These are phyloP conservation scores for Pristionchus japonicus DNA, from an alignment of 2,888 invertebrate species.

Conservation along the genomic window DNA sequence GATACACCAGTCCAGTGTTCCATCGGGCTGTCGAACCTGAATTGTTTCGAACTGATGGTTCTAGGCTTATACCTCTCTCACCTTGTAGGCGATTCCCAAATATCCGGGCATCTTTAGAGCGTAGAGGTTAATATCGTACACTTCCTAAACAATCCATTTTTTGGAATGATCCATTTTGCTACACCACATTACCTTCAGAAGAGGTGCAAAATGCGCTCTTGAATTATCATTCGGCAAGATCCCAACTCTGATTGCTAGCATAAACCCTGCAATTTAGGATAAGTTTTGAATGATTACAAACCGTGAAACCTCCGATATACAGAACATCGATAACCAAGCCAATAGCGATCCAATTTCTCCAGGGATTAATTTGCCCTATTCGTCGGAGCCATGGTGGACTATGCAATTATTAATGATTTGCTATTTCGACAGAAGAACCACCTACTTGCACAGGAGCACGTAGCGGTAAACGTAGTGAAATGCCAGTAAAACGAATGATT, in stretches of 20 bases:
- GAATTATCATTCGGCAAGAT: neutral
- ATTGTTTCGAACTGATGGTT: neutral
- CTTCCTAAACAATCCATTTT: too few species aligned
- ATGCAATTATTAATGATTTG: neutral
- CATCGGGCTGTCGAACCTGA: neutral
- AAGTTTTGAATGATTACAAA: too few species aligned
- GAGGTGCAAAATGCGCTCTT: neutral
- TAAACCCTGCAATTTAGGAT: too few species aligned
- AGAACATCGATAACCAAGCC: neutral
- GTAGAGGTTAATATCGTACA: neutral
- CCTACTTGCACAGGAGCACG: neutral
- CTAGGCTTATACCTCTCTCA: too few species aligned
- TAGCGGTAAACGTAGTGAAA: neutral
- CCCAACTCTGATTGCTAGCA: neutral
- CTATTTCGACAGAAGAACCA: neutral
- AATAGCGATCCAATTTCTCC: neutral
- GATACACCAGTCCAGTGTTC: neutral
- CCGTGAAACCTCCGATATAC: neutral
- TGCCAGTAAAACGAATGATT: neutral
- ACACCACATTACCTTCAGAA: too few species aligned
- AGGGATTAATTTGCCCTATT: neutral
- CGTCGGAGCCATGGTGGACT: neutral
- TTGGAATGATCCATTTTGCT: too few species aligned
- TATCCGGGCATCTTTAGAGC: neutral
- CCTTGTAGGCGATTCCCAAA: neutral